Base-by-base conservation (phyloP, 2,888 invertebrate species). In the Pandemis heparana region DNA sequence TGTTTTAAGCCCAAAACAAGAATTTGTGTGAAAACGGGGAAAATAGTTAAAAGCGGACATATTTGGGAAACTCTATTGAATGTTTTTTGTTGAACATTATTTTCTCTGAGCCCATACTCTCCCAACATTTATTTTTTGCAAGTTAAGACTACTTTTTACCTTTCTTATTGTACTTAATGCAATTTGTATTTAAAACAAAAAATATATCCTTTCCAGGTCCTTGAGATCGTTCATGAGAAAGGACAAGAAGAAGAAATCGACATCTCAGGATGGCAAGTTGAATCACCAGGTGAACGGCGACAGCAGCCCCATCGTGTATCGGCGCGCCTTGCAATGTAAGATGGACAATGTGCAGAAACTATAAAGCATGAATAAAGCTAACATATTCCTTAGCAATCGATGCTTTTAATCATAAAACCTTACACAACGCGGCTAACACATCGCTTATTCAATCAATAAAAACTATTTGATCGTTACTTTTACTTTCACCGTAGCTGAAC, bases 221-320 rank as follows among this genome's bases (percentile, higher is more conserved):
- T 85, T 95, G 65, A 85, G 92, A 73, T 95, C 94, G 51, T 94
- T 94, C 78, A 93, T 94, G 91, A 93, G 88, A 80, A 95, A 95
- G 81, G 94, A 93, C 18, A 92, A 94, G 82, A 93, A 90, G 77
- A 82, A 83, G 18, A 84, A 87, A 67, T 80, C 83, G 63, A 74
- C 81, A 4, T 74, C 78, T 14, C 72, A 86, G 51, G 75, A 77
- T 43, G 80, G 80, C 65, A 87, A 84, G 74, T 77, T 83, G 43
- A 81, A 75, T 71, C 83, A 78, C 66, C 86, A 88, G 73, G 76
- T 82, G 14, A 92, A 93, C 81, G 93, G 91, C 68, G 90, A 91
- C 1, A 79, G 70, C 73, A 94, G 93, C 78, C 94, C 94, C 46
- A 86, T 94, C n/a, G 79, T 92, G 32, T 94, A 85, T 77, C 84